Conservation (phyloP, 2,113 vertebrate genomes). For the Amphiprion percula region DNA sequence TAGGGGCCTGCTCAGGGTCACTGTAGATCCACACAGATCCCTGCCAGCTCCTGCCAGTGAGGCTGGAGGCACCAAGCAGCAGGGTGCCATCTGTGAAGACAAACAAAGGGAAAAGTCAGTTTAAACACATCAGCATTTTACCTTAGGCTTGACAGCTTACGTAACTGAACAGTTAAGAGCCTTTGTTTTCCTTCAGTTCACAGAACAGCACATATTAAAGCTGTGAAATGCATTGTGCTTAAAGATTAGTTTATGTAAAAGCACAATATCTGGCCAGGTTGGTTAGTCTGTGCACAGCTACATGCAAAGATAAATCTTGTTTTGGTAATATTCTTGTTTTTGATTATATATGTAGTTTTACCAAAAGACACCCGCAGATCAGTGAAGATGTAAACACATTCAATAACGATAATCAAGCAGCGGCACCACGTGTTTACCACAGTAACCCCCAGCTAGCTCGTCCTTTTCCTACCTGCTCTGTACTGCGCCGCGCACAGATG, state of each 20-base stretch:
- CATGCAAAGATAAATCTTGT: too few relatives aligned
- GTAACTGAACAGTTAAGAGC: too few relatives aligned
- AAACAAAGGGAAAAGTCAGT: neutral
- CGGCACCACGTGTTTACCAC: slow-evolving; percentile 46
- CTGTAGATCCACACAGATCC: slow-evolving; percentile 96
- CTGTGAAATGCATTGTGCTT: too few relatives aligned
- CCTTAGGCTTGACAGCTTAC: neutral
- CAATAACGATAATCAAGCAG: neutral
- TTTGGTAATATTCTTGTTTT: neutral
- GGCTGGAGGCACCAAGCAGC: slow-evolving; percentile 91
- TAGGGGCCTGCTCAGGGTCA: slow-evolving; percentile 90
- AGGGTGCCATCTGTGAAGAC: slow-evolving; percentile 87
- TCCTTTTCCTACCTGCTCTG: slow-evolving; percentile 81
- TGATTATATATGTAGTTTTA: neutral
- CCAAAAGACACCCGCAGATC: neutral
- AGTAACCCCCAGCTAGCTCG: slow-evolving; percentile 6
- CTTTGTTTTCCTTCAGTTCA: too few relatives aligned
- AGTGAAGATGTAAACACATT: neutral
- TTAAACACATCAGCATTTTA: neutral
- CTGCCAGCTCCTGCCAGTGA: slow-evolving; percentile 92
- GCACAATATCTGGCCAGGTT: too few relatives aligned
- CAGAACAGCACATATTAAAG: too few relatives aligned
- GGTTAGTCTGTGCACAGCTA: too few relatives aligned
- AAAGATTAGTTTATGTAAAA: too few relatives aligned
- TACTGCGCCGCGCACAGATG: slow-evolving; percentile 90